Base-by-base conservation (phyloP, 2,888 invertebrate genomes). In the Clostera curtula region DNA sequence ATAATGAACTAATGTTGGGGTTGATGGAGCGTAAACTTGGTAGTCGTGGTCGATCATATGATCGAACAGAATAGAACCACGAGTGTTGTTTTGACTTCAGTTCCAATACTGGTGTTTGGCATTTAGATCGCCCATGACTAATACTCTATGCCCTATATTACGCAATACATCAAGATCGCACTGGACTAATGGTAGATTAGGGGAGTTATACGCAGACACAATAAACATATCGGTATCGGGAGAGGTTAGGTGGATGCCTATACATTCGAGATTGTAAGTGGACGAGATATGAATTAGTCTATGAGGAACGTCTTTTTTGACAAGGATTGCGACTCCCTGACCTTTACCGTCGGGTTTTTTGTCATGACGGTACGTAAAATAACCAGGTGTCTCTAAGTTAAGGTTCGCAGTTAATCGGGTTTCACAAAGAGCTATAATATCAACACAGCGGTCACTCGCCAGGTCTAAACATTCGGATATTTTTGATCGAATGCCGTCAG, bases 401-500 rank as follows among this genome's bases (percentile, higher is more conserved):
- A 1, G 1, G 4, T 13, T 4, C 4, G 17, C 12, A 6, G 23
- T 12, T 12, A 32, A 12, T 19, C 32, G 18, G 10, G 32, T 32
- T 11, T 32, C n/a, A n/a, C n/a, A 31, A 7, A 31, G 2, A 2
- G 31, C 24, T 16, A 28, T 18, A 4, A 32, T 16, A 14, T 32
- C 32, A 15, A 23, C 13, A 2, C 21, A 25, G 9, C 11, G 10
- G 8, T 22, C 25, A 11, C 20, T 24, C 12, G 25, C 22, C 7
- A 32, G 11, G 6, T 28, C 10, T 7, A 31, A 16, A 2, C 31
- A 21, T 24, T 31, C 31, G 7, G 7, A 12, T 2, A 31, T 20
- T 27, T 31, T 35, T 0, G 8, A 12, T 1, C 28, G 29, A 24
- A 28, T 26, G 27, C 34, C 34, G 17, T 34, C 29, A 8, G 27